Percentiles rank a stretch among this genome's conserved stretches.
Conservation (phyloP, 2,113 vertebrate genomes). For the Cichladusa arquata region DNA sequence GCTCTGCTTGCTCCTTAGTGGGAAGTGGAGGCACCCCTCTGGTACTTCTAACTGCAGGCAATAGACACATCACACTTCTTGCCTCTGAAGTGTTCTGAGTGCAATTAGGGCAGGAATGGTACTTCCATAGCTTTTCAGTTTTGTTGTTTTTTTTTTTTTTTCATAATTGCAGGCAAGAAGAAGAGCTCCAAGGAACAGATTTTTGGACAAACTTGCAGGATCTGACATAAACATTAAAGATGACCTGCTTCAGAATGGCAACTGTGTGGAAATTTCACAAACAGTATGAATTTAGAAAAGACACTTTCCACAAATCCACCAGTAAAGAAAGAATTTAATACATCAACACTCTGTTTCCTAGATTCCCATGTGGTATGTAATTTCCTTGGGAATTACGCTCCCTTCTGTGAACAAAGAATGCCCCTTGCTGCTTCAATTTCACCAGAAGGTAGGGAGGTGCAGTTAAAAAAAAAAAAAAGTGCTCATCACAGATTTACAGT, state of each 20-base stretch:
- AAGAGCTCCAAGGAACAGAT: not conserved
- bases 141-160: not conserved
- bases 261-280: not conserved
- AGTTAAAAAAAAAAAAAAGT: not conserved
- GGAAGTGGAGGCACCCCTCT: not conserved
- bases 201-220: not conserved
- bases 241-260: not conserved
- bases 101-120: not conserved
- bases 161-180: not conserved
- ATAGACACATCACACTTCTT: not conserved
- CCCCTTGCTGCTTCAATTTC: not conserved
- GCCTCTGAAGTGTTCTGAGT: not conserved
- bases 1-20: not conserved
- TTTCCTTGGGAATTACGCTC: not conserved
- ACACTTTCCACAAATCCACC: not conserved
- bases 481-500: not conserved
- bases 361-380: not conserved
- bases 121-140: not conserved
- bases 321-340: not conserved
- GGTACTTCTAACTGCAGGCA: not conserved
- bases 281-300: not conserved
- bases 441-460: not conserved
- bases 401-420: not conserved
- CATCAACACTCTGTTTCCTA: not conserved
- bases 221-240: not conserved